These are phyloP conservation scores for Lepisosteus osseus DNA, from an alignment of 2,113 vertebrate genomes.

Conservation along the genomic window DNA sequence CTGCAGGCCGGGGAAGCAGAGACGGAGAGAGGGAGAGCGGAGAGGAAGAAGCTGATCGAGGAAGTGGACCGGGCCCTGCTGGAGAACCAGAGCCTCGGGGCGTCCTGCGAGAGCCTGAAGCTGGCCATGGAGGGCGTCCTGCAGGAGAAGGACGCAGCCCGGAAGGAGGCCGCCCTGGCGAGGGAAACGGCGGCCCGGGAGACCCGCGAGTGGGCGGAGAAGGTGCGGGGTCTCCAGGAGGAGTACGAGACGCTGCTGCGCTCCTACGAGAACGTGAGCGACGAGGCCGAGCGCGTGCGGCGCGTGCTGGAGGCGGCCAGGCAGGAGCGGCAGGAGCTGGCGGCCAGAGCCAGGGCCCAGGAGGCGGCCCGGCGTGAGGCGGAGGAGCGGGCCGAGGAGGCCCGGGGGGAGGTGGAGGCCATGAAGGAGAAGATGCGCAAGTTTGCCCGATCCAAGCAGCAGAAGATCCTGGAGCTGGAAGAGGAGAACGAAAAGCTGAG, in stretches of 20 bases:
- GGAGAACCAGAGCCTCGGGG: slow-evolving; percentile 81
- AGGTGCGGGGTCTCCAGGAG: slow-evolving; percentile 76
- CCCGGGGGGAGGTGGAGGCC: slow-evolving; percentile 75
- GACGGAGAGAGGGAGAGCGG: slow-evolving; percentile 68
- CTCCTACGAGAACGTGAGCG: slow-evolving; percentile 91
- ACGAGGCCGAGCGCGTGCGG: slow-evolving; percentile 84
- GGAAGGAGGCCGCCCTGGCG: slow-evolving; percentile 66
- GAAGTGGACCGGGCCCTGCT: slow-evolving; percentile 74
- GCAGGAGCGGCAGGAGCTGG: slow-evolving; percentile 85
- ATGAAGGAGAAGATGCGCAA: slow-evolving; percentile 97
- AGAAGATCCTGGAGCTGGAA: slow-evolving; percentile 90
- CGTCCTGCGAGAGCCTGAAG: slow-evolving; percentile 84
- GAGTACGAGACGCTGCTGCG: slow-evolving; percentile 92
- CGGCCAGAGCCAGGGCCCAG: slow-evolving; percentile 58
- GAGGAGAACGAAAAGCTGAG: slow-evolving; percentile 87
- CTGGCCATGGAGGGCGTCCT: slow-evolving; percentile 70
- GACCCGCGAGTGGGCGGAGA: slow-evolving; percentile 74
- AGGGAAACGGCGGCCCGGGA: slow-evolving; percentile 59
- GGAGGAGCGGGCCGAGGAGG: slow-evolving; percentile 73
- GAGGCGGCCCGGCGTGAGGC: slow-evolving; percentile 72
- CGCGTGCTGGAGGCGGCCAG: slow-evolving; percentile 76
- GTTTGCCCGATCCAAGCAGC: slow-evolving; percentile 92
- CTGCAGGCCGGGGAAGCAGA: slow-evolving; percentile 61
- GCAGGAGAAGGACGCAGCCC: slow-evolving; percentile 73
- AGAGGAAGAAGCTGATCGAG: slow-evolving; percentile 71